Base-by-base conservation (phyloP, 2,113 vertebrate species). In the Taurulus bubalis region DNA sequence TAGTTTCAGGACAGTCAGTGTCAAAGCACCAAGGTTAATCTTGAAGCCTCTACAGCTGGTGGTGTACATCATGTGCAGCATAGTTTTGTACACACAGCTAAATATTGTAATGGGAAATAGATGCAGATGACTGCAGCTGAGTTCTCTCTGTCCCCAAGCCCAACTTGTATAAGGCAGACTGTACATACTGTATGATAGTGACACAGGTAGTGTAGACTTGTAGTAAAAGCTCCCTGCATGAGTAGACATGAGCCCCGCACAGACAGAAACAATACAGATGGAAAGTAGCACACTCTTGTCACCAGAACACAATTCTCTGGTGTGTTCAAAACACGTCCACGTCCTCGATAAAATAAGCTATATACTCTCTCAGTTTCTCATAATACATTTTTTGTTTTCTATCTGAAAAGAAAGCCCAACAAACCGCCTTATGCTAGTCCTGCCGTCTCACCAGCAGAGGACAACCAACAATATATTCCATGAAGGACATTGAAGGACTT, bases 401-500 rank as follows among this genome's bases (percentile, higher is more conserved):
- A 73, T 71, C 36, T 73, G 42, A 34, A 71, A 71, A 64, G 83
- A 84, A 55, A 78, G 78, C 80, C 68, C 10, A 86, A 85, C 84
- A 82, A 93, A 94, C 89, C 90, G 90, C 91, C 93, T 94, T 93
- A 92, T 67, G 59, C 71, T 82, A 24, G 42, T 74, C 89, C 87
- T 80, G 77, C 84, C 68, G 28, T 77, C 72, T 88, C 84, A 87
- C 85, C 86, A 89, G 85, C 90, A 87, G 81, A 80, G 58, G 83
- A 77, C 8, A 65, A 84, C 64, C 84, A 84, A 77, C 64, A 59
- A 72, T 86, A 86, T 72, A 36, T 77, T 86, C 42, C 64, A 68
- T 32, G n/a, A 34, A 34, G 2, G 4, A 32, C 4, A 32, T 32
- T n/a, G 28, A 67, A 65, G 24, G 51, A 85, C 69, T 88, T 85